Conservation (phyloP, 2,888 invertebrate genomes). For the Campaea margaritaria region DNA sequence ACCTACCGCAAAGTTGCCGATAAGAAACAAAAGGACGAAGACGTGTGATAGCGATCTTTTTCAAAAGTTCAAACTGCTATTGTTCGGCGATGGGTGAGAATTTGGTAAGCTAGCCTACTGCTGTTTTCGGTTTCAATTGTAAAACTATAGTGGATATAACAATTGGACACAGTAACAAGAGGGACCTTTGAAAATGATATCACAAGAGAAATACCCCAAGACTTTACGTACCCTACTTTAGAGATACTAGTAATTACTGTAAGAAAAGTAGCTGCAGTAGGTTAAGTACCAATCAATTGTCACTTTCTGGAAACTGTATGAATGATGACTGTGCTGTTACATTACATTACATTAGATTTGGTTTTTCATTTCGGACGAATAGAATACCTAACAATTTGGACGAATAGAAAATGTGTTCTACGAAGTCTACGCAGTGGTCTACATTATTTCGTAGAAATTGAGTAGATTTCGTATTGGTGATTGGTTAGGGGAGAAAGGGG, state of each 20-base stretch:
- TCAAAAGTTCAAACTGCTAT: slow-evolving; percentile 14
- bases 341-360: too few relatives aligned
- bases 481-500: too few relatives aligned
- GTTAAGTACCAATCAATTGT: background rate
- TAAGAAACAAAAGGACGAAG: slow-evolving; percentile 24
- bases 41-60: slow-evolving; percentile 24
- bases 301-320: background rate
- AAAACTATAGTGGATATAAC: background rate
- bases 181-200: background rate
- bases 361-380: too few relatives aligned
- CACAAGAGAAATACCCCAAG: background rate
- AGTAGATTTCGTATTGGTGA: too few relatives aligned
- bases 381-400: too few relatives aligned
- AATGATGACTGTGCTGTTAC: background rate
- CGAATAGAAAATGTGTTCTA: background rate
- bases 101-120: background rate
- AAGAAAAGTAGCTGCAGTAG: background rate
- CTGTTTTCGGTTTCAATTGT: slow-evolving; percentile 6
- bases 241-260: background rate
- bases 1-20: slow-evolving; percentile 32
- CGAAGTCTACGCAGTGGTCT: slow-evolving; percentile 4
- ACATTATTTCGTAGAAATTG: slow-evolving; percentile 14
- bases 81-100: slow-evolving; percentile 8
- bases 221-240: too few relatives aligned
- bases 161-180: background rate